Evolutionary conservation across 2,888 invertebrate species (phyloP), one percentile per base, ranked within the genome.

Genomic region (Drosophila neutralis): DNA sequence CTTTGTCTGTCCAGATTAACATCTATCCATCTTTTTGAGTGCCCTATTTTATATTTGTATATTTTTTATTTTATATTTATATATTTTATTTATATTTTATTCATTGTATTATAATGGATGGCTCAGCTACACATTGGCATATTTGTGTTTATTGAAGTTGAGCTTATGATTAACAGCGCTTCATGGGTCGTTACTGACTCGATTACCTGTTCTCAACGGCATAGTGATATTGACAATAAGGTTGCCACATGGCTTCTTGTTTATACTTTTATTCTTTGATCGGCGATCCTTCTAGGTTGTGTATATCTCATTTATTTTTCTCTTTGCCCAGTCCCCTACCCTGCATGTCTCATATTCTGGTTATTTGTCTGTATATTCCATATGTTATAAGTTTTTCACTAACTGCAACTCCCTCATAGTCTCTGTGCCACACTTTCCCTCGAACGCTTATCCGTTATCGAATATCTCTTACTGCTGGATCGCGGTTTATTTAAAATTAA

Each of bases 401-500:
- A 45, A 24, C 24, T 45, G 45, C 24, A 45, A 24, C 21, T 21
- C 13, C n/a, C 33, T 33, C 11, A 40, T 21, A 11, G n/a, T n/a
- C 40, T 11, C n/a, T 40, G 40, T n/a, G 40, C 4, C 21, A 21
- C 21, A 21, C 15, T 45, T 24, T 24, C 24, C 24, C 45, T 24
- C 15, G 15, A 24, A 15, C 45, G 24, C 15, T 45, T 52, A 21
- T 21, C 52, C 8, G 21, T 15, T 33, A 29, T 31, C 13, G 7
- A 21, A 21, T 21, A 8, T 15, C 8, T 15, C 15, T 35, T 5
- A 21, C 33, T 35, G 33, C 21, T 33, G 33, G 53, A 53, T 53
- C 21, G 21, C 21, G 21, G 45, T 7, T 24, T 45, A 45, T 24
- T 13, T 5, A 10, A 64, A 24, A 65, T 64, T 10, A 53, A 62